These are phyloP conservation scores for Heterocephalus glaber DNA, from an alignment of 2,113 vertebrate genomes.

Conservation along the genomic window DNA sequence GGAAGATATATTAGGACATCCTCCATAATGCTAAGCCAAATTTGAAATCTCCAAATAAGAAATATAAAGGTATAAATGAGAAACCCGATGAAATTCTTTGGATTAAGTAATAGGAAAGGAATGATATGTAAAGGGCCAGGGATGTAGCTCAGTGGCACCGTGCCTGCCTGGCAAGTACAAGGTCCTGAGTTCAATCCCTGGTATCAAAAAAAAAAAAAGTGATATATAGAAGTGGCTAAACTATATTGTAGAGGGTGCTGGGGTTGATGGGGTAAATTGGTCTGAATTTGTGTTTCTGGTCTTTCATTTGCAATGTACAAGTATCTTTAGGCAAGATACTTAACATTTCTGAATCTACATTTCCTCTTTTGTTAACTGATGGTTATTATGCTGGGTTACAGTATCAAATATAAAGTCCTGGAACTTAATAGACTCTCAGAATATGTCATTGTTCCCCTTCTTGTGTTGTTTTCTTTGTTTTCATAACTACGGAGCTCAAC, in stretches of 20 bases:
- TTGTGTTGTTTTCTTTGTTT: conserved; percentile 7
- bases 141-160: no score
- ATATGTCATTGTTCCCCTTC: not conserved
- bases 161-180: no score
- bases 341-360: not conserved
- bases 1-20: not conserved
- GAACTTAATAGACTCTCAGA: not conserved
- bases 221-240: not conserved
- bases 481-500: not conserved
- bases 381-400: not conserved
- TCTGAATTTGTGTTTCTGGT: not conserved
- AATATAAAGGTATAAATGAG: not conserved
- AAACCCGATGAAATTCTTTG: not conserved
- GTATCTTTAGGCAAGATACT: not conserved
- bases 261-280: no score
- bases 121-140: not conserved
- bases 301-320: not conserved
- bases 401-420: not conserved
- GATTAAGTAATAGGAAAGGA: not conserved
- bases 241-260: not conserved
- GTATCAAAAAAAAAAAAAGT: not conserved
- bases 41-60: conserved; percentile 19
- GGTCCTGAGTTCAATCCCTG: no score
- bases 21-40: not conserved
- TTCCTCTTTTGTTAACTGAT: not conserved